Percentiles rank a stretch among this genome's conserved stretches.
Evolutionary conservation across 2,888 invertebrate genomes (phyloP).

Genomic region (Ectemnius continuus): DNA sequence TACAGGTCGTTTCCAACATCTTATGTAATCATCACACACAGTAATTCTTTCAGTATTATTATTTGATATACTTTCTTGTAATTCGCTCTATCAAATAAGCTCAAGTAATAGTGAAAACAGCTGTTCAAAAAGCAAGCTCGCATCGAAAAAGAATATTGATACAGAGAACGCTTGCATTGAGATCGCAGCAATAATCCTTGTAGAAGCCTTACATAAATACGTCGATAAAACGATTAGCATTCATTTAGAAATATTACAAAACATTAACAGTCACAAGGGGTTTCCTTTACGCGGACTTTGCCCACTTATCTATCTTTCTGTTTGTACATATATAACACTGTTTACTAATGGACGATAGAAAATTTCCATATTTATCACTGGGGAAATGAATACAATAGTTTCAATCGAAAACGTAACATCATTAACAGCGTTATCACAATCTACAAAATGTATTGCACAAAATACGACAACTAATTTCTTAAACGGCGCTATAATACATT

Average conservation of each 20-base stretch:
- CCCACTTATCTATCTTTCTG: background rate
- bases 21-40: conserved; percentile 13
- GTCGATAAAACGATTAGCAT: background rate
- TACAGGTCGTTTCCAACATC: conserved; percentile 44
- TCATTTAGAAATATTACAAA: background rate
- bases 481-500: conserved; percentile 21
- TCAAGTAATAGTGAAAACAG: too few species aligned
- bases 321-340: background rate
- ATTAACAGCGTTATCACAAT: conserved; percentile 35
- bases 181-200: background rate
- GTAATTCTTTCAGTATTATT: too few species aligned
- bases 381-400: conserved; percentile 15
- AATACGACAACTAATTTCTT: conserved; percentile 31
- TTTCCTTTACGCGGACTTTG: background rate
- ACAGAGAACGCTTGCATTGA: background rate
- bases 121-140: background rate
- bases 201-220: background rate
- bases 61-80: too few species aligned
- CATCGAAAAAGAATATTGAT: background rate
- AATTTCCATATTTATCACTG: conserved; percentile 16
- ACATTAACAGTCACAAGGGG: background rate
- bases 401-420: conserved; percentile 19
- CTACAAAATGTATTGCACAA: conserved; percentile 26
- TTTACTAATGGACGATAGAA: conserved; percentile 4
- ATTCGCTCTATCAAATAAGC: too few species aligned